Evolutionary conservation across 2,888 invertebrate species (phyloP), one percentile per base, ranked within the genome.

Genomic region (Leptopterna dolabrata): DNA sequence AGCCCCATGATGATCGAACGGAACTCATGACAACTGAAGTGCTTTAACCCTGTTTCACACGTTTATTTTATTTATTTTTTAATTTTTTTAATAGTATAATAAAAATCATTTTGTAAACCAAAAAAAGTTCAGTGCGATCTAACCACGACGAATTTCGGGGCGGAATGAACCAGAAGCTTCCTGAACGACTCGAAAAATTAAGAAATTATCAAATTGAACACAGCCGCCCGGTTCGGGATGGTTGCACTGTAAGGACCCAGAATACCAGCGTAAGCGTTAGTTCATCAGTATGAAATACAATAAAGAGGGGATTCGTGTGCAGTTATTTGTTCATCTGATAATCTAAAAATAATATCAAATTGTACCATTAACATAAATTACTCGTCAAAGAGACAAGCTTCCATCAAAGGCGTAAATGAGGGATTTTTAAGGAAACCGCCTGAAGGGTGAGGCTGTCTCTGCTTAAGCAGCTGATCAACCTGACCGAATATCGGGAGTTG

Each of bases 1-100:
- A 4, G 91, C 91, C 30, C 92, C 92, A 36, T 89, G 82, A 86
- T 36, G 63, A 83, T 30, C 16, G 24, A 7, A 0, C 47, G n/a
- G 29, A n/a, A 81, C 14, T n/a, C 55, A n/a, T 19, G 14, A 47
- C 29, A 19, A 81, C 47, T 29, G 55, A 81, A 81, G 81, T 81
- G 51, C 81, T 81, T 81, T 81, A 78, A 43, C 78, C 45, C 41
- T 16, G 45, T 45, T 71, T 78, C 45, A 76, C 76, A 19, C n/a
- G n/a, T n/a, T n/a, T n/a, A n/a, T 47, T 47, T 14, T 47, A 14
- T 47, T 14, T 14, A 14, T 14, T 11, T 47, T 47, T 47, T 47
- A 11, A n/a, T 41, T 14, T 1, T 36, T 9, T 30, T 76, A 29
- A 14, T 1, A 19, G n/a, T 6, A 36, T 4, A 36, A 36, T 4